Percentiles rank a stretch among this genome's conserved stretches.
These are phyloP conservation scores for Odontomyia ornata DNA, from an alignment of 2,888 invertebrate genomes.

Conservation along the genomic window DNA sequence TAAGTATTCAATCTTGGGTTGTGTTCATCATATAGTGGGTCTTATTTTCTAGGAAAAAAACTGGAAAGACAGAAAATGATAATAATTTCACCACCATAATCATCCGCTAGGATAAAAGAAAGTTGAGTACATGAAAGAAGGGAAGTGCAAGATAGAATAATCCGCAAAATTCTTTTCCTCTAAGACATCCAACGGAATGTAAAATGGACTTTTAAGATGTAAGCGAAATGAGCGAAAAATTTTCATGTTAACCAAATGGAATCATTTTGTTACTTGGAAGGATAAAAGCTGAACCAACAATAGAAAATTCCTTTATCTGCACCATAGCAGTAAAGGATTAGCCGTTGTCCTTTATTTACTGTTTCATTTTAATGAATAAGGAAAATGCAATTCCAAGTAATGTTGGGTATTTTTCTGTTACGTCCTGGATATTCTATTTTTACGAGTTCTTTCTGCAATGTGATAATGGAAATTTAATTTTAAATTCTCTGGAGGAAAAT, in stretches of 20 bases:
- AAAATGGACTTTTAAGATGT: not conserved
- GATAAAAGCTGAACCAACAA: not conserved
- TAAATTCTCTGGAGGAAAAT: no score
- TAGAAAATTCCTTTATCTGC: no score
- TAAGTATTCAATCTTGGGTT: not conserved
- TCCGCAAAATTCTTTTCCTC: constrained; percentile 24
- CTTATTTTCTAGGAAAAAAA: not conserved
- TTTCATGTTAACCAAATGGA: constrained; percentile 37
- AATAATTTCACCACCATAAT: constrained; percentile 31
- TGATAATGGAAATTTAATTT: no score
- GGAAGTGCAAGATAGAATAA: constrained; percentile 2
- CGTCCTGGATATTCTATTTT: no score
- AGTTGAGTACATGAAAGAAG: not conserved
- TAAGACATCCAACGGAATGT: not conserved
- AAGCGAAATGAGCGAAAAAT: constrained; percentile 25
- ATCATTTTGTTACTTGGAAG: not conserved
- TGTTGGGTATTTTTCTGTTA: no score
- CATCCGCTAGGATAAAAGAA: constrained; percentile 12
- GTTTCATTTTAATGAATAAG: no score
- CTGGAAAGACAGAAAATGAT: constrained; percentile 9
- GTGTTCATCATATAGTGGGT: not conserved
- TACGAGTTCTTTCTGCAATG: no score
- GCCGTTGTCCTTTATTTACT: no score
- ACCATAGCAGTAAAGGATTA: no score
- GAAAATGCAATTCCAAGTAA: no score